Conservation (phyloP, 2,797 vertebrate genomes). For the Ceryle rudis region DNA sequence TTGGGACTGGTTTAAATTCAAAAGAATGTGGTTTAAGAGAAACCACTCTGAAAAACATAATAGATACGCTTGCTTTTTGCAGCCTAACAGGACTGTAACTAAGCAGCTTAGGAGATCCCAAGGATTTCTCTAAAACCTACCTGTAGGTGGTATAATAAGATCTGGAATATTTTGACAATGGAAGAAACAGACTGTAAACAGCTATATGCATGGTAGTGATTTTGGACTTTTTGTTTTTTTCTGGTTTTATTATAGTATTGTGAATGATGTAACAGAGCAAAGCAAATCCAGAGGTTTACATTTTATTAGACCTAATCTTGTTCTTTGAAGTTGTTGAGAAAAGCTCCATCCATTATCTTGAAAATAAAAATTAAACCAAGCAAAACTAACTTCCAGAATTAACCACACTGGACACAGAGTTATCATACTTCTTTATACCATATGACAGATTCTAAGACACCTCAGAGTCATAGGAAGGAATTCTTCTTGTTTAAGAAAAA, state of each 20-base stretch:
- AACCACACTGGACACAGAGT: background rate
- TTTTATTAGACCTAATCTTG: background rate
- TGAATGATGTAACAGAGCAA: background rate
- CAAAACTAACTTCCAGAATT: background rate
- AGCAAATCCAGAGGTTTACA: background rate
- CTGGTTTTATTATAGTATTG: background rate
- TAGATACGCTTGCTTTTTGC: background rate
- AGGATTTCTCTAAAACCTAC: slow-evolving; percentile 44
- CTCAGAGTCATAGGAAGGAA: background rate
- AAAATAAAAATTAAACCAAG: background rate
- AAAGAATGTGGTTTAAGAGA: background rate
- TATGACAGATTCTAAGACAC: background rate
- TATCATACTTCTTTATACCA: background rate
- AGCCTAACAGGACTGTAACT: background rate
- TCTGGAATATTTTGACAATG: slow-evolving; percentile 47
- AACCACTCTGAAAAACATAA: background rate
- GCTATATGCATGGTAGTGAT: background rate
- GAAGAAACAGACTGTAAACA: background rate
- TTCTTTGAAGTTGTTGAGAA: background rate
- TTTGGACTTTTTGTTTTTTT: background rate
- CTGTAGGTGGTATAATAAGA: slow-evolving; percentile 71
- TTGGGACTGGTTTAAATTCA: background rate
- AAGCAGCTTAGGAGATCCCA: background rate
- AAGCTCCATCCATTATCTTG: background rate
- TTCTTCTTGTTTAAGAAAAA: background rate